Evolutionary conservation across 2,113 vertebrate genomes (phyloP).

Genomic region (Paedocypris sp.): DNA sequence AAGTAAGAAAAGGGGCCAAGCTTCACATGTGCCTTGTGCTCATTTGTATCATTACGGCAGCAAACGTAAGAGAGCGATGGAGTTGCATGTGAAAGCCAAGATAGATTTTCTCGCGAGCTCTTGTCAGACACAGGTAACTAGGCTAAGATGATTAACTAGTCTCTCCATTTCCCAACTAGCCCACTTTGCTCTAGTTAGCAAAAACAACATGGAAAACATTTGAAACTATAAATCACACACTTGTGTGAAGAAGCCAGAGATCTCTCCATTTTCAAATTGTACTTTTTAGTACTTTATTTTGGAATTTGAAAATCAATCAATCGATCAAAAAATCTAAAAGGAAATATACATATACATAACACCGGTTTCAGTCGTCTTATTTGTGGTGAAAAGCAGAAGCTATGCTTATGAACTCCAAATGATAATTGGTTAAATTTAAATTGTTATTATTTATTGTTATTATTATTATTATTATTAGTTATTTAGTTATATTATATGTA

Average conservation of each 20-base stretch:
- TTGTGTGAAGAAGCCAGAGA: background rate
- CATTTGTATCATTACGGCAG: constrained; percentile 21
- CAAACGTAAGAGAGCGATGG: constrained; percentile 11
- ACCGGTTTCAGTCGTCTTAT: too few relatives aligned
- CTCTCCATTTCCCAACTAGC: constrained; percentile 34
- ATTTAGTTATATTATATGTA: too few relatives aligned
- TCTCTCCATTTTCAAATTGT: too few relatives aligned
- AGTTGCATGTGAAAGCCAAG: constrained; percentile 11
- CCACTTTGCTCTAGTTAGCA: constrained; percentile 43
- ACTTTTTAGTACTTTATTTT: too few relatives aligned
- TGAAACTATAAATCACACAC: constrained; percentile 39
- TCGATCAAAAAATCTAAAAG: too few relatives aligned
- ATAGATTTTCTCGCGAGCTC: constrained; percentile 39
- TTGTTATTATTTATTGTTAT: too few relatives aligned
- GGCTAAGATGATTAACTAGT: constrained; percentile 65
- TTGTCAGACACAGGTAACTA: constrained; percentile 53
- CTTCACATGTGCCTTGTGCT: background rate
- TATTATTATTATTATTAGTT: too few relatives aligned
- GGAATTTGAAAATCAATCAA: too few relatives aligned
- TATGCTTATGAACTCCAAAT: too few relatives aligned
- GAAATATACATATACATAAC: too few relatives aligned
- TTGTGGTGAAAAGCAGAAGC: too few relatives aligned
- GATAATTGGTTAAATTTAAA: too few relatives aligned
- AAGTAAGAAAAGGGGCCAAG: constrained; percentile 16
- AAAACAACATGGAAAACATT: constrained; percentile 29